Base-by-base conservation (phyloP, 2,797 vertebrate species). In the Sebastes paucispinis region DNA sequence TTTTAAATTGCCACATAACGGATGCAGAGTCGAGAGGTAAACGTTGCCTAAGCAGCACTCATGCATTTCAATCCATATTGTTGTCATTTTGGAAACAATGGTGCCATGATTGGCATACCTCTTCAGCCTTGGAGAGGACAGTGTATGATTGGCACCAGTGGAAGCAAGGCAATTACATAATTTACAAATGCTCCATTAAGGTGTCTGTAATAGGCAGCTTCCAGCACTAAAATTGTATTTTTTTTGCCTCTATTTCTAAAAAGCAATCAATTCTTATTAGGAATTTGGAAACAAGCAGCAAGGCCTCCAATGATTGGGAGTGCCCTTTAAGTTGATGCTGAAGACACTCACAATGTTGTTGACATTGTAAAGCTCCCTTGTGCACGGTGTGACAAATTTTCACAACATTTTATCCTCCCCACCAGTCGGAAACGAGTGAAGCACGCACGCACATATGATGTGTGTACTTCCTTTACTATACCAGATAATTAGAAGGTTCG, bases 401-500 rank as follows among this genome's bases (percentile, higher is more conserved):
- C 82, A 83, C 85, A 83, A 84, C 84, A 82, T 88, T 87, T 84
- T 75, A 83, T 79, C 83, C 81, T 70, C 69, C 69, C 79, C 71
- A 76, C 47, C 52, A 68, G 83, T 82, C 50, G 31, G 75, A 91
- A 90, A 90, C 89, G 77, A 90, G 81, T 63, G 70, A 87, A 86
- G 84, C 87, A 79, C 66, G 27, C 83, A 83, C 67, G 75, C 84
- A 88, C 90, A 91, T 83, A 90, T 81, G 86, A 83, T 54, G 75
- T 74, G 79, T 89, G 92, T 88, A 89, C 91, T 91, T 94, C 91
- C 91, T 92, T 65, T 72, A 91, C 87, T 90, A 75, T 87, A 87
- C 89, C 12, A 84, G 90, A 91, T 95, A 95, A 96, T 96, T 94
- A 95, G 86, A 95, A 95, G 93, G 93, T 92, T 94, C 86, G 82